Evolutionary conservation across 2,113 vertebrate genomes (phyloP).

Genomic region (Epinephelus lanceolatus): DNA sequence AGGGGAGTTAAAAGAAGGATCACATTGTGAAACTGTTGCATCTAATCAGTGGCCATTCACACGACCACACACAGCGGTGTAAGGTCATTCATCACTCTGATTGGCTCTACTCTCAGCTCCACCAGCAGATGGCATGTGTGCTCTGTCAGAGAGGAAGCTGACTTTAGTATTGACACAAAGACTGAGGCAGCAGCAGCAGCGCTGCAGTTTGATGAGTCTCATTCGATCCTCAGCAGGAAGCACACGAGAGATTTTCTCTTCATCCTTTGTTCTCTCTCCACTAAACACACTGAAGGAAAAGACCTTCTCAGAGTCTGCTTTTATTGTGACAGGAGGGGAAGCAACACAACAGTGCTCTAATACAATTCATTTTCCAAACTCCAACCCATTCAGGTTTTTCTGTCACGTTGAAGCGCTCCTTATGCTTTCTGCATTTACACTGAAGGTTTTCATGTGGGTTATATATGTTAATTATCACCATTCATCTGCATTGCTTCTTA

Average conservation of each 20-base stretch:
- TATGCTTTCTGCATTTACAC: neutral
- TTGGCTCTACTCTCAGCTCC: neutral
- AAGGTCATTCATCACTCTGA: neutral
- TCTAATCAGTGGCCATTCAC: neutral
- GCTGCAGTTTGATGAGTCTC: conserved; percentile 34
- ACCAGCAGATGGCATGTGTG: conserved; percentile 68
- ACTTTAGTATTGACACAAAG: conserved; percentile 41
- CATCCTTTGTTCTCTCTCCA: conserved; percentile 57
- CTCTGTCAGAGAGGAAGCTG: neutral
- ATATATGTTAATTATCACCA: neutral
- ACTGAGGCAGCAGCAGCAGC: neutral
- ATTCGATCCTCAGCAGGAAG: conserved; percentile 37
- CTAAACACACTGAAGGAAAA: conserved; percentile 5
- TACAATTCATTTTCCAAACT: conserved; percentile 6
- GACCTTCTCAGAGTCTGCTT: neutral
- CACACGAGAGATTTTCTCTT: neutral
- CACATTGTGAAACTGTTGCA: neutral
- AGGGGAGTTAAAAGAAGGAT: neutral
- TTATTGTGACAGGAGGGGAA: conserved; percentile 20
- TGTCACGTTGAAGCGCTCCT: too few species aligned
- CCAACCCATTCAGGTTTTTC: neutral
- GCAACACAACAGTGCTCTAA: neutral
- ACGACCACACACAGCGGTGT: neutral
- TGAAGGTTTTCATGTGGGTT: neutral
- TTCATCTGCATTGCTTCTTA: neutral